phyloP scores from a whole-genome alignment of 2,888 invertebrate genomes.

The Erebia palarica region DNA sequence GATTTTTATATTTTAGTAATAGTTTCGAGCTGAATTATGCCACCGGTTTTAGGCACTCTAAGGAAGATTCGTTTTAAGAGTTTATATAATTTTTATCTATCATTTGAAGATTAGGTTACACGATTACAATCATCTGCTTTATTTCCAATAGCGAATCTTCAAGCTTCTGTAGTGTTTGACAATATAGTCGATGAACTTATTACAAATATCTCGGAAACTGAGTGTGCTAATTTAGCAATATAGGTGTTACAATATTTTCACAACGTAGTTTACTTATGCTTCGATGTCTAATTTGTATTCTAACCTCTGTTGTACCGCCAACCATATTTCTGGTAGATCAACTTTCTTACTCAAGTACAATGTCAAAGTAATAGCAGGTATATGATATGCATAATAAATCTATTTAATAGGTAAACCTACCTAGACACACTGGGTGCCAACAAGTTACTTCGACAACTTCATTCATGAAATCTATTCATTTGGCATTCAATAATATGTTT shows the following conservation, averaged over 20 bases:
- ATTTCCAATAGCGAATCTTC: neutral
- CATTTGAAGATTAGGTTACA: neutral
- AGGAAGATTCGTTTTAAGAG: neutral
- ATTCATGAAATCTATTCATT: neutral
- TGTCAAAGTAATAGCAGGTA: neutral
- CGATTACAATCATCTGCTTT: neutral
- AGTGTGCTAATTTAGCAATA: constrained; percentile 14
- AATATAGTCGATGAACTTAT: constrained; percentile 6
- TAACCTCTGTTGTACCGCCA: constrained; percentile 11
- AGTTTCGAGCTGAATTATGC: constrained; percentile 24
- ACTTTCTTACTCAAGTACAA: neutral
- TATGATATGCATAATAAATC: neutral
- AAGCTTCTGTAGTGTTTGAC: constrained; percentile 10
- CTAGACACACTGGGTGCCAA: neutral
- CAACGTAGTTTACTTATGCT: constrained; percentile 9
- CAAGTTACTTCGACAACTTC: constrained; percentile 3
- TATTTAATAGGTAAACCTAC: neutral
- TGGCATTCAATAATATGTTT: neutral
- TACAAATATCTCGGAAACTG: constrained; percentile 8
- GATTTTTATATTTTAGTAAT: constrained; percentile 51
- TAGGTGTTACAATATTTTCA: constrained; percentile 13
- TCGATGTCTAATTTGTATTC: constrained; percentile 28
- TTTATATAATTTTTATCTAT: neutral
- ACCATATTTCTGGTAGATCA: neutral
- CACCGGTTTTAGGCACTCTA: constrained; percentile 16